Evolutionary conservation across 2,888 invertebrate genomes (phyloP), one percentile per base, ranked within the genome.

Genomic region (Dendrolimus houi): DNA sequence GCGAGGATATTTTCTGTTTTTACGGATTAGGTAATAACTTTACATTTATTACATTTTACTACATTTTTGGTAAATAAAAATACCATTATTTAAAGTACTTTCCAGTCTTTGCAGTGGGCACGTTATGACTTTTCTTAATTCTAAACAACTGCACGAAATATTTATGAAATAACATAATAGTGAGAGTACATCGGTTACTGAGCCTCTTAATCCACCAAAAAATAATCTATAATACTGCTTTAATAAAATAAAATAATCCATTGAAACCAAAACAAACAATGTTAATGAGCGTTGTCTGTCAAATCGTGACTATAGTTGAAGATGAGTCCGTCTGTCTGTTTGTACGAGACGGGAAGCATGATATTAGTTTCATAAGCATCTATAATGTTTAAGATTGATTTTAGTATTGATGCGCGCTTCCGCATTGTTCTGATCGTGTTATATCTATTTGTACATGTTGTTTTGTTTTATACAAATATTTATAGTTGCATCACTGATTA

Each of bases 351-450:
- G 9, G 61, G 67, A 68, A 74, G 71, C 66, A 72, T 72, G 74
- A 77, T 80, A 81, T 80, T 77, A 75, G 79, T 84, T 87, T 86
- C 85, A 84, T 77, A 85, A 83, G 77, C 77, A 79, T 85, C 79
- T 83, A 80, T 81, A 81, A 83, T 85, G 84, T 67, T 61, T 72
- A 69, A 66, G 72, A 85, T 84, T 75, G 81, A 81, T 83, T 85
- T 81, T 69, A 79, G 85, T 86, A 83, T 83, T 85, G 85, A 87
- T 83, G 81, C 77, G 81, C 73, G 80, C 83, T 87, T 88, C 88
- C 88, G 85, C 81, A 79, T 85, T 74, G 72, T 70, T 77, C 64
- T 71, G 71, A 65, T 74, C 72, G 64, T 71, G 68, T 73, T 47
- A 47, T 10, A 47, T 71, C 68, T 72, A 67, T 72, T 72, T 62